Evolutionary conservation across 1,140 invertebrate species (phyloP), one percentile per base, ranked within the genome.

Genomic region (Wiebesia pumilae): DNA sequence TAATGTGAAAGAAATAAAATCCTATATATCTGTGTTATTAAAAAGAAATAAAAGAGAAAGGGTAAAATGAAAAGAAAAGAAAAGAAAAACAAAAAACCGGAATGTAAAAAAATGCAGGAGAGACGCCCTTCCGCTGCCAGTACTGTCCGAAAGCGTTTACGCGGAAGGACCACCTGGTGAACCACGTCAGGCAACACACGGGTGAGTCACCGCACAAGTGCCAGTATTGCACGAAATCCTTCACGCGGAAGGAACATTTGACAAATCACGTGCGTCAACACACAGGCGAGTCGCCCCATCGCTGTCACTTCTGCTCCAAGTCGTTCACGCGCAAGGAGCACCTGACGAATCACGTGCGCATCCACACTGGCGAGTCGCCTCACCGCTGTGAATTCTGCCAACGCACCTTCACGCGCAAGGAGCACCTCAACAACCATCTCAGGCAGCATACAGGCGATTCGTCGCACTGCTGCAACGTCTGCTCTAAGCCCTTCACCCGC

Each of bases 361-460:
- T 95, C 85, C 95, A 95, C 90, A 96, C 95, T 38, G 97, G 97
- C 3, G 97, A 97, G 91, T 97, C 96, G 77, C 96, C 97, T 2
- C 97, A 97, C 91, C 94, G 96, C n/a, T 98, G 97, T 93, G 96
- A 96, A 88, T 96, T 96, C 88, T 98, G 97, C 91, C 95, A 96
- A 87, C 97, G 97, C 89, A 96, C 96, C 1, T 98, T 98, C 92
- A 97, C 97, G 2, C 94, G 96, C 84, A 97, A 97, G 91, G 97
- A 97, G 92, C 97, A 97, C 89, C 94, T 97, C 51, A 96, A 96
- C 86, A 96, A 97, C 89, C 97, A 98, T 93, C 94, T 97, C 89
- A 94, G 97, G 90, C 97, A 97, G 93, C 98, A 99, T 94, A 99
- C 98, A 77, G 97, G 97, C 87, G 98, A 98, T 93, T 96, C 96